These are phyloP conservation scores for Heliconius melpomene DNA, from an alignment of 1,140 invertebrate genomes.

Conservation along the genomic window DNA sequence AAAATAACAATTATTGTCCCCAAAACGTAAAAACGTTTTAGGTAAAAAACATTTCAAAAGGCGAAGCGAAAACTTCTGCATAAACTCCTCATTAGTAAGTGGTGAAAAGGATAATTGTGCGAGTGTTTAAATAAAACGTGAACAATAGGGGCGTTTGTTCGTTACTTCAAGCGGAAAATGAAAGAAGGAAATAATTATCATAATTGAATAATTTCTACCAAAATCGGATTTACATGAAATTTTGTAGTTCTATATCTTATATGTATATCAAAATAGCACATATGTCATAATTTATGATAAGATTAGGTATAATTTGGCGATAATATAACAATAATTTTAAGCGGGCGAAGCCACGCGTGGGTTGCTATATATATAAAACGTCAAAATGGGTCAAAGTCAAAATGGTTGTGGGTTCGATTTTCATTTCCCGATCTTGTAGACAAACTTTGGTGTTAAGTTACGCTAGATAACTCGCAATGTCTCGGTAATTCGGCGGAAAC, in stretches of 20 bases:
- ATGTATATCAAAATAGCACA: no score
- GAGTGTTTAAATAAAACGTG: slow-evolving; percentile 11
- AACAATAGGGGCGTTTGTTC: slow-evolving; percentile 10
- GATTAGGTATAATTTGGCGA: no score
- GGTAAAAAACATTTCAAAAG: not conserved
- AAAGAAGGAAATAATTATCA: slow-evolving; percentile 9
- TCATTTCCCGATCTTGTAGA: not conserved
- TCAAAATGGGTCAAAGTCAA: not conserved
- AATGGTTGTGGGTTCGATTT: not conserved
- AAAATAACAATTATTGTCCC: not conserved
- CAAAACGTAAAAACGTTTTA: not conserved
- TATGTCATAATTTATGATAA: no score
- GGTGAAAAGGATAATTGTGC: slow-evolving; percentile 10
- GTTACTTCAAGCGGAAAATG: slow-evolving; percentile 7
- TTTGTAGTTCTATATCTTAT: no score
- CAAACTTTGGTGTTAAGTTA: not conserved
- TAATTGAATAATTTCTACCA: not conserved
- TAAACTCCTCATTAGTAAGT: slow-evolving; percentile 9
- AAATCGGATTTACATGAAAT: not conserved
- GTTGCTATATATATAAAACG: not conserved
- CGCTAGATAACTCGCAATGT: not conserved
- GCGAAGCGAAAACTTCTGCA: not conserved
- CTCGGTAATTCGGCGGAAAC: not conserved
- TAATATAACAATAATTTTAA: no score
- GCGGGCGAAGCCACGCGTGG: no score